Base-by-base conservation (phyloP, 2,797 vertebrate species). In the Novumbra hubbsi region DNA sequence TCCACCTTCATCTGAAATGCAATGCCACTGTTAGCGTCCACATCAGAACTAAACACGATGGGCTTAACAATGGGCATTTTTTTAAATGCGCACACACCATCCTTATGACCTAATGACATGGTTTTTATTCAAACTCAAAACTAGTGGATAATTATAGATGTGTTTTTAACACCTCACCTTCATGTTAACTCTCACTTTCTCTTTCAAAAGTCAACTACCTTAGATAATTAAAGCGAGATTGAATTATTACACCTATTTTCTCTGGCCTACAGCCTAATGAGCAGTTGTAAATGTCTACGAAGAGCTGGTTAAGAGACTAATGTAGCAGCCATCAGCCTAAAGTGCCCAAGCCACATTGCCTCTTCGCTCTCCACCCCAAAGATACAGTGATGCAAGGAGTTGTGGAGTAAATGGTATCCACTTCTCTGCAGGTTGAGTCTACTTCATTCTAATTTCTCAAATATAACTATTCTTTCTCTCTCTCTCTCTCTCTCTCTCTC, bases 281-380 rank as follows among this genome's bases (percentile, higher is more conserved):
- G 92, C 91, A 92, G 92, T 92, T 92, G 91, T 92, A 93, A 93
- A 92, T 92, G 87, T 87, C 91, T 90, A 92, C 91, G 93, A 92
- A 90, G 92, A 93, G 88, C 90, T 91, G 91, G 91, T 93, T 93
- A 92, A 90, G 88, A 91, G 87, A 90, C 90, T 93, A 93, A 93
- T 93, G 92, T 88, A 87, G 89, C 88, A 88, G 88, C 88, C 92
- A 93, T 93, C 93, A 93, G 88, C 84, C 81, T 89, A 91, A 94
- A 88, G 75, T 87, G 83, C 88, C 84, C 74, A 86, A 84, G 85
- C 88, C 74, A 81, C 83, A 84, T 77, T 81, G 73, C 71, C 41
- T 45, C 41, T 75, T 67, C 72, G 30, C 78, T 83, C 78, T 83
- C 81, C 41, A 45, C 1, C 2, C 11, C 14, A 12, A 14, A 45